Evolutionary conservation across 2,888 invertebrate genomes (phyloP).

Genomic region (Copidosoma aretas): DNA sequence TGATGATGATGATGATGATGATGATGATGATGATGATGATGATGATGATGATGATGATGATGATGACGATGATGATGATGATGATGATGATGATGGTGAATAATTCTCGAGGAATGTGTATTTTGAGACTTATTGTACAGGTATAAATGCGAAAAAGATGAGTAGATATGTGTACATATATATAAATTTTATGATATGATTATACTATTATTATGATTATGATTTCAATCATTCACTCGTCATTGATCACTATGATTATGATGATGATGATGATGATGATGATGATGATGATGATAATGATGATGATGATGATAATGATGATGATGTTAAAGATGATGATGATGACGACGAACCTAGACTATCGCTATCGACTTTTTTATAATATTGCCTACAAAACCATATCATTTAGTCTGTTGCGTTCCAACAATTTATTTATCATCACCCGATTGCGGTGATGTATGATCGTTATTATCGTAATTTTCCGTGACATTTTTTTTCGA

Average conservation of each 20-base stretch:
- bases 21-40: too few relatives aligned
- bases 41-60: too few relatives aligned
- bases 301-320: neutral
- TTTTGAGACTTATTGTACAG: slow-evolving; percentile 40
- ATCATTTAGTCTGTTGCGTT: too few relatives aligned
- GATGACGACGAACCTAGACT: neutral
- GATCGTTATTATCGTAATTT: too few relatives aligned
- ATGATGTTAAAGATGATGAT: neutral
- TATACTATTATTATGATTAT: slow-evolving; percentile 9
- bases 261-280: neutral
- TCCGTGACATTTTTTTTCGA: too few relatives aligned
- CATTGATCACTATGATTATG: neutral
- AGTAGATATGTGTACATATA: slow-evolving; percentile 36
- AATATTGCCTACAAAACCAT: too few relatives aligned
- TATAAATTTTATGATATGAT: slow-evolving; percentile 21
- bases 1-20: too few relatives aligned
- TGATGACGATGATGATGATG: too few relatives aligned
- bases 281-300: neutral
- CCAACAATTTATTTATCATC: too few relatives aligned
- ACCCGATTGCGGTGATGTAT: too few relatives aligned
- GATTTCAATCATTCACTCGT: slow-evolving; percentile 10
- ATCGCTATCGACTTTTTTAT: neutral
- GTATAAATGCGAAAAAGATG: slow-evolving; percentile 30
- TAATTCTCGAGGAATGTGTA: slow-evolving; percentile 36
- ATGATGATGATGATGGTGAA: too few relatives aligned